Evolutionary conservation across 2,888 invertebrate species (phyloP).

Genomic region (Pyrrhia umbra): DNA sequence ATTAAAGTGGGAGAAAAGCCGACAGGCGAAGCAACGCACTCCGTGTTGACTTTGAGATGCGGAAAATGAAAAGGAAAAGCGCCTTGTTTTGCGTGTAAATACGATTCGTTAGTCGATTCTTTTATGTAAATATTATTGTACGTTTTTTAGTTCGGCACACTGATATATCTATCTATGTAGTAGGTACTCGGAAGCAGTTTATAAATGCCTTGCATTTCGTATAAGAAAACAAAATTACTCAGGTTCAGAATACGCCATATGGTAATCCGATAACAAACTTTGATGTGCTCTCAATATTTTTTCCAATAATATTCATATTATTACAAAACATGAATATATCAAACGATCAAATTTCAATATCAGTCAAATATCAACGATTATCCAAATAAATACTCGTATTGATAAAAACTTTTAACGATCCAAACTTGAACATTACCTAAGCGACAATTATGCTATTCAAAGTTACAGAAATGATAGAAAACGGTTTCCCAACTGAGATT

Average conservation of each 20-base stretch:
- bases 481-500: constrained; percentile 46
- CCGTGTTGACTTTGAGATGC: constrained; percentile 73
- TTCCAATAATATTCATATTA: not conserved
- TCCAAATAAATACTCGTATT: not conserved
- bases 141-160: constrained; percentile 52
- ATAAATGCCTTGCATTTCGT: constrained; percentile 24
- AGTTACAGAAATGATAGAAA: constrained; percentile 40
- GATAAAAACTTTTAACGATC: not conserved
- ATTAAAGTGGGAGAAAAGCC: constrained; percentile 69
- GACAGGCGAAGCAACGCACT: constrained; percentile 68
- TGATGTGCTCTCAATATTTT: not conserved
- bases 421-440: not conserved
- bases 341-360: not conserved
- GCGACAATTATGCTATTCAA: constrained; percentile 4
- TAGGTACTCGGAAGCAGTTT: constrained; percentile 35
- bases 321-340: not conserved
- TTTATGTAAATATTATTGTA: constrained; percentile 75
- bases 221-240: constrained; percentile 17
- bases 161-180: no score
- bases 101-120: constrained; percentile 75
- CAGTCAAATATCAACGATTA: not conserved
- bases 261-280: constrained; percentile 19
- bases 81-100: constrained; percentile 71
- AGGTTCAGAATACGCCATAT: constrained; percentile 2
- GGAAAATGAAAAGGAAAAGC: constrained; percentile 72